A percentile compares a stretch with the other conserved stretches of the same genome.
Evolutionary conservation across 2,888 invertebrate species (phyloP).

Genomic region (Merodon equestris): DNA sequence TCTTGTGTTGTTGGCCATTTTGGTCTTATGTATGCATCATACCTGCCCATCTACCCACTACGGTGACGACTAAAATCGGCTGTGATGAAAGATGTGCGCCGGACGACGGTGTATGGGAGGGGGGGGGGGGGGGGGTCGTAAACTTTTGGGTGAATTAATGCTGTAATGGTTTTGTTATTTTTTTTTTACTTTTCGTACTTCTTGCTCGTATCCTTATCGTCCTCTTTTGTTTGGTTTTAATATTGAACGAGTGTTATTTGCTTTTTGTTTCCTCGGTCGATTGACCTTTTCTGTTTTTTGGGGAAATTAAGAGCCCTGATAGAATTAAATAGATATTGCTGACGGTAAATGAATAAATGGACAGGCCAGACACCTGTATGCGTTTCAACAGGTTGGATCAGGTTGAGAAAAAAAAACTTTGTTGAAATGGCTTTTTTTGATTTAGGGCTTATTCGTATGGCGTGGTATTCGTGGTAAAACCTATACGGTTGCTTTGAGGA

Average conservation of each 20-base stretch:
- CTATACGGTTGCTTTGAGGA: slow-evolving; percentile 17
- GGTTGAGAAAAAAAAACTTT: slow-evolving; percentile 7
- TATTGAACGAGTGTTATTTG: slow-evolving; percentile 35
- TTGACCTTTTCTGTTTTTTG: slow-evolving; percentile 26
- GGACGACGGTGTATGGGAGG: neutral
- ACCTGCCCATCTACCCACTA: neutral
- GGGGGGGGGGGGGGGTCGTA: slow-evolving; percentile 33
- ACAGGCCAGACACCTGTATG: slow-evolving; percentile 42
- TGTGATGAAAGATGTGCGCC: no score
- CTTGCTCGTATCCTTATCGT: slow-evolving; percentile 9
- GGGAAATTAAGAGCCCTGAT: slow-evolving; percentile 43
- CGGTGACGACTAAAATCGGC: no score
- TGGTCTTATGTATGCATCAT: slow-evolving; percentile 39
- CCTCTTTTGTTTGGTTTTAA: slow-evolving; percentile 10
- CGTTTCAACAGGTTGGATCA: slow-evolving; percentile 47
- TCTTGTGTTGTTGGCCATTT: slow-evolving; percentile 58
- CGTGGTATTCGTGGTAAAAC: slow-evolving; percentile 7
- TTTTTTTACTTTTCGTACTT: slow-evolving; percentile 6
- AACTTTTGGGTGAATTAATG: slow-evolving; percentile 59
- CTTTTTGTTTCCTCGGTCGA: slow-evolving; percentile 26
- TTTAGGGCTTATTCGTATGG: slow-evolving; percentile 40
- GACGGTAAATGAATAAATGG: slow-evolving; percentile 42
- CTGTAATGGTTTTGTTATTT: slow-evolving; percentile 56
- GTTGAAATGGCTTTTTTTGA: slow-evolving; percentile 25
- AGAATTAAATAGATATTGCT: slow-evolving; percentile 56